Conservation (phyloP, 1,140 invertebrate genomes). For the Pseudomyrmex dendroicus region DNA sequence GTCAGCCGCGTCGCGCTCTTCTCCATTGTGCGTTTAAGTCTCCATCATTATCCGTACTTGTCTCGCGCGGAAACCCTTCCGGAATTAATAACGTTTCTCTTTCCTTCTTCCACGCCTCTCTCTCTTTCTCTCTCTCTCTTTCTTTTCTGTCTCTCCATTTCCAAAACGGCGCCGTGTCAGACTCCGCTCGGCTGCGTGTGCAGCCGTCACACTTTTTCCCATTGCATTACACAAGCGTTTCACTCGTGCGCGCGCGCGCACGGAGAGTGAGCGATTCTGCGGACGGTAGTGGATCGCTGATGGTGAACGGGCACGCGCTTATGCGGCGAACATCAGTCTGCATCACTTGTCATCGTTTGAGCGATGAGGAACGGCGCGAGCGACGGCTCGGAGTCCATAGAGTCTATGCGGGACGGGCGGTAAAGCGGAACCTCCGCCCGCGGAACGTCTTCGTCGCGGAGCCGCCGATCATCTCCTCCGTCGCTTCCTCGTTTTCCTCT, state of each 20-base stretch:
- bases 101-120: background rate
- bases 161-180: slow-evolving; percentile 34
- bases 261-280: slow-evolving; percentile 20
- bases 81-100: slow-evolving; percentile 46
- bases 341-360: slow-evolving; percentile 79
- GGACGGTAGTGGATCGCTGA: slow-evolving; percentile 25
- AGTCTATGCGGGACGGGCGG: slow-evolving; percentile 65
- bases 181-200: slow-evolving; percentile 19
- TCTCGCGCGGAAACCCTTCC: slow-evolving; percentile 36
- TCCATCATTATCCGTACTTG: slow-evolving; percentile 51
- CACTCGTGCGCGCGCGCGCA: background rate
- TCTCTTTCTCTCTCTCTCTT: slow-evolving; percentile 16
- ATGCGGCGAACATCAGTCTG: slow-evolving; percentile 75
- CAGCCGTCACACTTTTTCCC: slow-evolving; percentile 51
- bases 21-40: slow-evolving; percentile 40
- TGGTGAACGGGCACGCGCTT: slow-evolving; percentile 44
- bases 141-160: slow-evolving; percentile 13
- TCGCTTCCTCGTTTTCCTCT: background rate
- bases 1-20: slow-evolving; percentile 18
- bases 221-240: slow-evolving; percentile 39
- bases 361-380: slow-evolving; percentile 68
- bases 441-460: slow-evolving; percentile 55
- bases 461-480: slow-evolving; percentile 14
- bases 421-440: slow-evolving; percentile 54
- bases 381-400: slow-evolving; percentile 51